phyloP scores from a whole-genome alignment of 2,113 vertebrate species.

The Gorsachius goisagi region DNA sequence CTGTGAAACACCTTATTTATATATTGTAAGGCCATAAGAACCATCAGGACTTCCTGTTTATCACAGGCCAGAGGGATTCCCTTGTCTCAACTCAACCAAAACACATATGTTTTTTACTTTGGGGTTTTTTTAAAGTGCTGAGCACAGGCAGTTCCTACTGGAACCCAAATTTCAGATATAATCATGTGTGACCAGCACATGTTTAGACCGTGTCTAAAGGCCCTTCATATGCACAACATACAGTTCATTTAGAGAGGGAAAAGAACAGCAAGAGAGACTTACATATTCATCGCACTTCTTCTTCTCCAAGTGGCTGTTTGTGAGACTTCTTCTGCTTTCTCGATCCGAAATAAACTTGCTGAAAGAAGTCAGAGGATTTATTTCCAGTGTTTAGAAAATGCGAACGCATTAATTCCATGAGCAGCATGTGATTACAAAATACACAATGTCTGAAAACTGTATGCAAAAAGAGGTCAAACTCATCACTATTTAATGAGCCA shows the following conservation, averaged over 20 bases:
- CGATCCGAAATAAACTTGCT: conserved; percentile 82
- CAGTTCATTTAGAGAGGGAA: background rate
- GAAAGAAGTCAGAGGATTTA: conserved; percentile 59
- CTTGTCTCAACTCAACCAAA: background rate
- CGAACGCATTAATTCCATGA: background rate
- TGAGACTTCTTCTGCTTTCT: conserved; percentile 80
- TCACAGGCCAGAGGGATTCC: background rate
- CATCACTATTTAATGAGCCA: background rate
- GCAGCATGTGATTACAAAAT: background rate
- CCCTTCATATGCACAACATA: background rate
- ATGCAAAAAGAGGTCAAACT: background rate
- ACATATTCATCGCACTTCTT: conserved; percentile 81
- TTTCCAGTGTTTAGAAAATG: conserved; percentile 1
- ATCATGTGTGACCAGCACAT: background rate
- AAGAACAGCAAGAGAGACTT: conserved; percentile 43
- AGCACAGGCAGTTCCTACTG: background rate
- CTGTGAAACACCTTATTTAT: background rate
- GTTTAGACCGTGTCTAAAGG: background rate
- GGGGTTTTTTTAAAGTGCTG: background rate
- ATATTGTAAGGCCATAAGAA: background rate
- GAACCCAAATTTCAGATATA: background rate
- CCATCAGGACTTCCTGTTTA: background rate
- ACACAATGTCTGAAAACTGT: background rate
- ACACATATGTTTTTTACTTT: background rate
- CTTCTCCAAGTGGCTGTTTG: conserved; percentile 80